phyloP scores from a whole-genome alignment of 2,113 vertebrate species.

The Gobio gobio region DNA sequence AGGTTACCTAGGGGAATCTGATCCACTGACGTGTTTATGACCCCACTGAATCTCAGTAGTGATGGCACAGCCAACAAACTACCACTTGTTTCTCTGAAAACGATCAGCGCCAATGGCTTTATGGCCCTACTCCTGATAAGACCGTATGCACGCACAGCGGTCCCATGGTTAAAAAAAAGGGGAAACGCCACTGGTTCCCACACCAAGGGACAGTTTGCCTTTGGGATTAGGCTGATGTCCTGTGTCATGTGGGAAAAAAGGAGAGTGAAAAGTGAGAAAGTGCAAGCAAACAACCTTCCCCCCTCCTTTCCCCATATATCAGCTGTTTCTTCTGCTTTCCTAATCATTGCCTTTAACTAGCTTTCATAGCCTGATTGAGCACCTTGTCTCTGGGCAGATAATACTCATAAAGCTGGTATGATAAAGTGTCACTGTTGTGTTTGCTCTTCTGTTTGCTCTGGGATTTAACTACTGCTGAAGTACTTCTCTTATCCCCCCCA shows the following conservation, averaged over 20 bases:
- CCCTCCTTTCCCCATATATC: slow-evolving; percentile 53
- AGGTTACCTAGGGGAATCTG: slow-evolving; percentile 62
- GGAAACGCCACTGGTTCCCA: slow-evolving; percentile 90
- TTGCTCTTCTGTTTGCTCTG: slow-evolving; percentile 61
- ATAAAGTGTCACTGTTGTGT: slow-evolving; percentile 61
- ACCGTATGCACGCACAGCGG: slow-evolving; percentile 68
- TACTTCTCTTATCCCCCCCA: slow-evolving; percentile 43
- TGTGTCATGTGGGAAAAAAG: slow-evolving; percentile 79
- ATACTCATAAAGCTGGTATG: slow-evolving; percentile 66
- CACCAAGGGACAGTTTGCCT: slow-evolving; percentile 78
- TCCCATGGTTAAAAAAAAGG: slow-evolving; percentile 71
- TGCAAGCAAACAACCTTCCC: slow-evolving; percentile 67
- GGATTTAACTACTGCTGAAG: slow-evolving; percentile 56
- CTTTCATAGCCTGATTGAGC: slow-evolving; percentile 65
- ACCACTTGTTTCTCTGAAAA: slow-evolving; percentile 78
- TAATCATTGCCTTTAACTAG: slow-evolving; percentile 57
- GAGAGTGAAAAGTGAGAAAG: slow-evolving; percentile 72
- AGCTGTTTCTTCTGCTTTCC: slow-evolving; percentile 54
- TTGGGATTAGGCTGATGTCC: slow-evolving; percentile 81
- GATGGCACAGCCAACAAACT: slow-evolving; percentile 81
- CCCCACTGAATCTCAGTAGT: slow-evolving; percentile 78
- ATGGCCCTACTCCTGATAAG: slow-evolving; percentile 86
- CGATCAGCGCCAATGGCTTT: slow-evolving; percentile 85
- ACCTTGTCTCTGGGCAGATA: slow-evolving; percentile 60
- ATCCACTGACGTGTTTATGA: slow-evolving; percentile 83